Percentiles rank a stretch among this genome's conserved stretches.
phyloP scores from a whole-genome alignment of 2,797 vertebrate species.

The Carcharodon carcharias region DNA sequence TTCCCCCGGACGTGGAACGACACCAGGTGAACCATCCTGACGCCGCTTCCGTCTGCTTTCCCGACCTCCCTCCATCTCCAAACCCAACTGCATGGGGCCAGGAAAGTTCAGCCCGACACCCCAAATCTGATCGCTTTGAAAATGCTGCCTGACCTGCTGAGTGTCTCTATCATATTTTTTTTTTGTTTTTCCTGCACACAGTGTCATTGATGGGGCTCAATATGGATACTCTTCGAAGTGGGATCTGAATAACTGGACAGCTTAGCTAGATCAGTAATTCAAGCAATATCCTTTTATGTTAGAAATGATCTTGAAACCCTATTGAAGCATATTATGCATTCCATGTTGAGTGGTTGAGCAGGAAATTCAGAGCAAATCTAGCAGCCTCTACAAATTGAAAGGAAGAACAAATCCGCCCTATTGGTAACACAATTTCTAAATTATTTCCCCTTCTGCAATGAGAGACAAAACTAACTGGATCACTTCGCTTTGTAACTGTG shows the following conservation, averaged over 20 bases:
- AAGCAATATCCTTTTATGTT: not conserved
- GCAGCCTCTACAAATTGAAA: not conserved
- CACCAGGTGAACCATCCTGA: not conserved
- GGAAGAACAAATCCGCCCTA: not conserved
- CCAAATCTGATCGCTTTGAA: not conserved
- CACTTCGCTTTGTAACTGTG: not conserved
- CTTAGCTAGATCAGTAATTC: not conserved
- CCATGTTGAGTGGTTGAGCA: not conserved
- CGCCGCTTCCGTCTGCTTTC: not conserved
- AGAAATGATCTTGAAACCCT: not conserved
- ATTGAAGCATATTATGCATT: not conserved
- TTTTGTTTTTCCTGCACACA: not conserved
- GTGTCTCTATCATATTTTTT: no score
- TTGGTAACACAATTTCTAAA: not conserved
- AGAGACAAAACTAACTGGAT: not conserved
- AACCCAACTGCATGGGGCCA: not conserved
- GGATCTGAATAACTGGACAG: not conserved
- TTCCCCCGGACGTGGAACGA: not conserved
- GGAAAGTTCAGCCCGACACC: not conserved
- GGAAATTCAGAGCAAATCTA: not conserved
- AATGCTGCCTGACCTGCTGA: not conserved
- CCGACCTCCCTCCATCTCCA: not conserved
- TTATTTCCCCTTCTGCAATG: not conserved
- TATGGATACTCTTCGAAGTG: not conserved
- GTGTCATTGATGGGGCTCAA: not conserved